Percentiles rank a stretch among this genome's conserved stretches.
Conservation (phyloP, 2,888 invertebrate genomes). For the Eupithecia tripunctaria region DNA sequence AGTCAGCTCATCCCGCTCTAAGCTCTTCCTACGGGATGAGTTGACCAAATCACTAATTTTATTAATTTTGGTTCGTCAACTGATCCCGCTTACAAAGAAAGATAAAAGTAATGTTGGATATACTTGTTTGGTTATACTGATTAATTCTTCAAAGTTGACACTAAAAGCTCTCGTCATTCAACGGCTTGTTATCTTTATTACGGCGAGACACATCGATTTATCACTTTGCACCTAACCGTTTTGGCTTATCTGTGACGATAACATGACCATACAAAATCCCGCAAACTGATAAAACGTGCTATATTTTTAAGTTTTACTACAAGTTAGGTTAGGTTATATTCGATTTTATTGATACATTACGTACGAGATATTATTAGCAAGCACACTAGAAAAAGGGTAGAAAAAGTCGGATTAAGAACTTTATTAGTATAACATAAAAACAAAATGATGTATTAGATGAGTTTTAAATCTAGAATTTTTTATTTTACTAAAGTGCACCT, state of each 20-base stretch:
- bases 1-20: too few relatives aligned
- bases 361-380: not conserved
- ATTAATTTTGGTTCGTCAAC: too few relatives aligned
- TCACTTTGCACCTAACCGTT: conserved; percentile 11
- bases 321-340: not conserved
- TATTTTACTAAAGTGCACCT: too few relatives aligned
- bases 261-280: conserved; percentile 21
- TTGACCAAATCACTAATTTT: too few relatives aligned
- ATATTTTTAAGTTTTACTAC: not conserved
- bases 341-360: not conserved
- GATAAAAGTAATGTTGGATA: too few relatives aligned
- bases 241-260: conserved; percentile 21
- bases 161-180: not conserved
- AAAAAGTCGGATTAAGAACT: too few relatives aligned
- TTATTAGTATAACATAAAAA: too few relatives aligned
- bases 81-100: too few relatives aligned
- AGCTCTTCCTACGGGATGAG: too few relatives aligned
- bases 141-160: not conserved
- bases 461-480: too few relatives aligned
- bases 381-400: not conserved
- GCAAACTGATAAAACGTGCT: conserved; percentile 15
- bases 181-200: not conserved
- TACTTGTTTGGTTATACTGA: too few relatives aligned
- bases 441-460: too few relatives aligned
- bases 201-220: conserved; percentile 11